Evolutionary conservation across 2,888 invertebrate genomes (phyloP).

Genomic region (Iselma pallidipennis): DNA sequence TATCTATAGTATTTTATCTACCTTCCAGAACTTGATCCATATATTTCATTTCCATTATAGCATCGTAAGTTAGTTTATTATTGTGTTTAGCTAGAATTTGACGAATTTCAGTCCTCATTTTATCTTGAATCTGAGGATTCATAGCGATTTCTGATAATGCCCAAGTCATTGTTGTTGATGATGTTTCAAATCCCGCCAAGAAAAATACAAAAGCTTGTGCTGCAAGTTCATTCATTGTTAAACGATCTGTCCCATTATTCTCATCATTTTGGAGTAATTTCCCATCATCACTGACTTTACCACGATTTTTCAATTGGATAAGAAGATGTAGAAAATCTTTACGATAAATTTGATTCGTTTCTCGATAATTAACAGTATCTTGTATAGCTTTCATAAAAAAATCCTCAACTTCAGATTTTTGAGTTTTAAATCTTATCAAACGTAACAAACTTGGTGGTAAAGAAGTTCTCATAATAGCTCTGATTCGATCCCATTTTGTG

Average conservation of each 20-base stretch:
- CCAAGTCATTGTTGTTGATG: conserved; percentile 50
- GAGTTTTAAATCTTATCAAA: conserved; percentile 30
- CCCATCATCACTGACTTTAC: conserved; percentile 50
- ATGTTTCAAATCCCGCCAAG: neutral
- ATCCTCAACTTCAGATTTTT: conserved; percentile 38
- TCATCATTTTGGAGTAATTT: conserved; percentile 26
- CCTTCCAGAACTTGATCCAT: conserved; percentile 55
- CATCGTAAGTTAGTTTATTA: conserved; percentile 56
- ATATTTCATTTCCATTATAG: conserved; percentile 57
- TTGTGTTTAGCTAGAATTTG: conserved; percentile 48
- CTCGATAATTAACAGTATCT: conserved; percentile 55
- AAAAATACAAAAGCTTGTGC: neutral
- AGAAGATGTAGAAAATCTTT: conserved; percentile 62
- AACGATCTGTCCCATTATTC: conserved; percentile 15
- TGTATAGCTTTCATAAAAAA: conserved; percentile 56
- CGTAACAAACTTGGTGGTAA: conserved; percentile 26
- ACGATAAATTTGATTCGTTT: conserved; percentile 52
- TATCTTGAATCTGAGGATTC: conserved; percentile 55
- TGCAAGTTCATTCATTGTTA: neutral
- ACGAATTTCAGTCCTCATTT: conserved; percentile 53
- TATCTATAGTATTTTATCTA: no score
- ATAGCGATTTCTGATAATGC: conserved; percentile 57
- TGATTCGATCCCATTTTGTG: conserved; percentile 19
- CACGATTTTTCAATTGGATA: conserved; percentile 52
- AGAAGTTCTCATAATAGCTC: conserved; percentile 7